Conservation (phyloP, 2,113 vertebrate species). For the Nerophis ophidion region DNA sequence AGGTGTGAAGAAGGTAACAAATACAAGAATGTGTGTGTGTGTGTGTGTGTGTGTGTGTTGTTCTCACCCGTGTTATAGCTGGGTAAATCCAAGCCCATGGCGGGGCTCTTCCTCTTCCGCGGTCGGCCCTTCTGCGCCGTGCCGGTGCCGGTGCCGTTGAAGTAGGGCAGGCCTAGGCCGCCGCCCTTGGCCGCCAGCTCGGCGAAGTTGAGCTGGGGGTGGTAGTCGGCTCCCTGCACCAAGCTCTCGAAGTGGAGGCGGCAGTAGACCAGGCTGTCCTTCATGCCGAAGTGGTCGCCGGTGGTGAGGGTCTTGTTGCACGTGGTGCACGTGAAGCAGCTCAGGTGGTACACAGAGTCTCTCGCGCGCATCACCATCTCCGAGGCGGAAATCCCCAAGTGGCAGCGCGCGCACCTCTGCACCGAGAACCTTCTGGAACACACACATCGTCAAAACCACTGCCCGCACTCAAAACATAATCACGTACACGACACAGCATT, state of each 20-base stretch:
- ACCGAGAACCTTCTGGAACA: slow-evolving; percentile 99
- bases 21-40: no score
- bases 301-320: slow-evolving; percentile 98
- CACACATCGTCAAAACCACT: slow-evolving; percentile 48
- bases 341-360: slow-evolving; percentile 97
- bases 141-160: slow-evolving; percentile 91
- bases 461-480: background rate
- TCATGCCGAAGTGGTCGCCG: slow-evolving; percentile 98
- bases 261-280: slow-evolving; percentile 97
- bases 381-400: slow-evolving; percentile 97
- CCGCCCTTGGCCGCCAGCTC: slow-evolving; percentile 94
- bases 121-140: slow-evolving; percentile 96
- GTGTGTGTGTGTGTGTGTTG: no score
- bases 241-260: slow-evolving; percentile 94
- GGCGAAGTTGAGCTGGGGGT: slow-evolving; percentile 90
- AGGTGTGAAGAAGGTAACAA: no score
- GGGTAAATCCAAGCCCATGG: slow-evolving; percentile 92
- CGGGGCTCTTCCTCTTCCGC: slow-evolving; percentile 92
- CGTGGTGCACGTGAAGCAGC: slow-evolving; percentile 97
- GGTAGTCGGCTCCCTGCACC: slow-evolving; percentile 87
- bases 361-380: slow-evolving; percentile 99
- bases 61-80: slow-evolving; percentile 93
- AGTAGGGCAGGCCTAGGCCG: slow-evolving; percentile 85
- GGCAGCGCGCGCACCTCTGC: slow-evolving; percentile 99
- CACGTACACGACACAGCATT: no score